Conservation (phyloP, 2,113 vertebrate genomes). For the Pteropus alecto region DNA sequence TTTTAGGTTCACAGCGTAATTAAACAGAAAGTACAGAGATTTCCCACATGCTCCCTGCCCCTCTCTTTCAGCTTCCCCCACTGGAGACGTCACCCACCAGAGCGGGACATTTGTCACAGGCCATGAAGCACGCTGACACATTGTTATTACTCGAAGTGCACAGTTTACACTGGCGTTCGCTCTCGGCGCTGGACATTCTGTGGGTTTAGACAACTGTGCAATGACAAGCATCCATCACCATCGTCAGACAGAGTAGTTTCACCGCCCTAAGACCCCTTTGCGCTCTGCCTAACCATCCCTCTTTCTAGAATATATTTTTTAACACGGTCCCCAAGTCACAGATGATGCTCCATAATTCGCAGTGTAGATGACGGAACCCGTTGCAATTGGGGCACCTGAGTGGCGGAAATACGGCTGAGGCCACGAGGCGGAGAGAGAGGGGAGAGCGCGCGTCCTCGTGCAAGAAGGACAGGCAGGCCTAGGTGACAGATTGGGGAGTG, state of each 20-base stretch:
- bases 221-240: background rate
- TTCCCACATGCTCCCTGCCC: background rate
- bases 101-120: rapidly evolving
- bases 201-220: background rate
- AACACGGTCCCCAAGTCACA: background rate
- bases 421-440: background rate
- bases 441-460: background rate
- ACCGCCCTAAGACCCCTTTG: background rate
- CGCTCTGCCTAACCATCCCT: background rate
- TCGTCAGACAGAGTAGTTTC: rapidly evolving
- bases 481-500: background rate
- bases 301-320: background rate
- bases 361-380: background rate
- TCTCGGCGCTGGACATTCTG: too few relatives aligned
- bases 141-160: rapidly evolving
- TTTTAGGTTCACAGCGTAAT: background rate
- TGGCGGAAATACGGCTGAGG: background rate
- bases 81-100: rapidly evolving
- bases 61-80: too few relatives aligned
- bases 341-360: background rate
- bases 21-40: background rate
- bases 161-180: rapidly evolving
- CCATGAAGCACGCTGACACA: rapidly evolving
- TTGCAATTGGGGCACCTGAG: background rate
- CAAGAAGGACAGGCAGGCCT: background rate